Evolutionary conservation across 2,113 vertebrate species (phyloP), one percentile per base, ranked within the genome.

Genomic region (Chitala chitala): DNA sequence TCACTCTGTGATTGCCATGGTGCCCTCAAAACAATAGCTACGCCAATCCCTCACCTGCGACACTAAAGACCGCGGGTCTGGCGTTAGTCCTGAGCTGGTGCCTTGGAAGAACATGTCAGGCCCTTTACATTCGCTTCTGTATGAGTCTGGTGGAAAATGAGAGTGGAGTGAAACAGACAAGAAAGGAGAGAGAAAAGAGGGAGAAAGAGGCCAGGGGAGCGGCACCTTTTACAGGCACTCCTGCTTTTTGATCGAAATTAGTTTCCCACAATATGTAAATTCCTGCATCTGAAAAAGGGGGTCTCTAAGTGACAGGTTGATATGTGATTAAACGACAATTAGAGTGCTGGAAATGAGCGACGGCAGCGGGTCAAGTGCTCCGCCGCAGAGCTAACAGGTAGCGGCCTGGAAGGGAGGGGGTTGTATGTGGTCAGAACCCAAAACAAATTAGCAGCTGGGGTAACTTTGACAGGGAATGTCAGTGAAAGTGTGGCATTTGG

Each of bases 311-410:
- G 91, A 91, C 91, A 91, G 86, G 88, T 90, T 89, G 90, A 92
- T 90, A 89, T 89, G 88, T 90, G 89, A 92, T 90, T 91, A 92
- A 91, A 88, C 81, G 88, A 91, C 91, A 90, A 91, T 92, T 92
- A 92, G 86, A 89, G 89, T 70, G 80, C 83, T 87, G 89, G 87
- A 90, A 89, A 87, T 85, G 84, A 83, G 87, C 79, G 84, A 85
- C 81, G 78, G 82, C 86, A 69, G 81, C 73, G 78, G 89, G 91
- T 91, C 89, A 89, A 89, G 89, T 84, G 83, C 82, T 81, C 79
- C 75, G 82, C 78, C 74, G 81, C 79, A 69, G 81, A 81, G 86
- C 84, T 86, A 86, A 89, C 88, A 91, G 87, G 86, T 88, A 90
- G 84, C 85, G 84, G 82, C 83, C 82, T 82, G 85, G 78, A 80